Evolutionary conservation across 2,888 invertebrate genomes (phyloP), one percentile per base, ranked within the genome.

Genomic region (Teinopalpus imperialis): DNA sequence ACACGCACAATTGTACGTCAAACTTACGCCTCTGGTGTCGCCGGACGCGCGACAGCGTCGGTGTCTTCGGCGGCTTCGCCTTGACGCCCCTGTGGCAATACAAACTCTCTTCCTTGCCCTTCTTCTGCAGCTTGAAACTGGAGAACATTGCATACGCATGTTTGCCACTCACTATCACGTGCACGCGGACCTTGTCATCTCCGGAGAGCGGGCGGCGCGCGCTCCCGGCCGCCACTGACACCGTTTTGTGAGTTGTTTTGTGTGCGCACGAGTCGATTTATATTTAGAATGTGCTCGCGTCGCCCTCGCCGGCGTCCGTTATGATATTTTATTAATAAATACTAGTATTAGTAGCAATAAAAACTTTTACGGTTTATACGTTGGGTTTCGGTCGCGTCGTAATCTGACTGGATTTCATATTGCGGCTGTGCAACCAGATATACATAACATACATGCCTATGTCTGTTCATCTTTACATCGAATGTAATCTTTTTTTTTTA

Each of bases 41-140:
- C 56, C 81, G 89, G 59, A 74, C 81, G 49, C 90, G 86, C 13
- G 90, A 88, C 59, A 76, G 61, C 37, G 87, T 80, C 36, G 91
- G 91, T 27, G 90, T 91, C 68, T 90, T 91, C 7, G 91, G 90
- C 20, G 90, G 91, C 65, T 90, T 91, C 43, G 81, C 85, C 61
- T 87, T 85, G 24, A 90, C 86, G 53, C 79, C 79, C 45, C 75
- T 74, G 56, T 88, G 83, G 64, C 87, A 89, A 48, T 90, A 81
- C 26, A 89, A 66, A 61, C 90, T 89, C 57, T 87, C 90, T 24
- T 89, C 88, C 58, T 90, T 87, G 56, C 90, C 83, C 53, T 91
- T 67, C 53, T 82, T 79, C 23, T 89, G 81, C 53, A 90, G 66
- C 69, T 91, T 91, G 66, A 91, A 90, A 54, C 89, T 89, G 37